Evolutionary conservation across 2,797 vertebrate species (phyloP).

Genomic region (Mycteria americana): DNA sequence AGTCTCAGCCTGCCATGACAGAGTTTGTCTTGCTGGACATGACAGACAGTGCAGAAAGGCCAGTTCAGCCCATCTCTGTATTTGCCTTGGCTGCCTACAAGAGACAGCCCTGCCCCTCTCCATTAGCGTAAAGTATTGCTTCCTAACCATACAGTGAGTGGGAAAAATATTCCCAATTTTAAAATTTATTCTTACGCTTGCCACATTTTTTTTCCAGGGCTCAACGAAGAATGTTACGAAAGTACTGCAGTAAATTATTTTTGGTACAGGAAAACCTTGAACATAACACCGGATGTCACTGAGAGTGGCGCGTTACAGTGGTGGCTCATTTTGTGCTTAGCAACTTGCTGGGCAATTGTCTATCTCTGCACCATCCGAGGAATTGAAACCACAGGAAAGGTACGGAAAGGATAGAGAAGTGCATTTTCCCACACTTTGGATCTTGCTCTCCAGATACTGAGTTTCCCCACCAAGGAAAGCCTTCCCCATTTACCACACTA

Average conservation of each 20-base stretch:
- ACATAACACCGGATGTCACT: constrained; percentile 78
- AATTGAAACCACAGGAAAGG: constrained; percentile 89
- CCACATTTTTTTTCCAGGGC: constrained; percentile 65
- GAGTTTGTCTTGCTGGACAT: not conserved
- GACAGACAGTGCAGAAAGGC: not conserved
- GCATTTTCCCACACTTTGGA: not conserved
- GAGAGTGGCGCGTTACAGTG: constrained; percentile 80
- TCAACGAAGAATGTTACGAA: constrained; percentile 79
- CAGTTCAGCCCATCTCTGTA: not conserved
- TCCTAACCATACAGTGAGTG: not conserved
- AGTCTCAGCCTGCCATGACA: not conserved
- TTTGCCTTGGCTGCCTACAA: not conserved
- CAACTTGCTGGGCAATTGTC: constrained; percentile 80
- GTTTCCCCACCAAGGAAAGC: not conserved
- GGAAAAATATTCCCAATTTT: not conserved
- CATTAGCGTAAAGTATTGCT: not conserved
- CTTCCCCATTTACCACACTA: not conserved
- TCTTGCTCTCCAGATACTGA: not conserved
- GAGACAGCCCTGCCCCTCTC: not conserved
- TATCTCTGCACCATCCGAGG: constrained; percentile 88
- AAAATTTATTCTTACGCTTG: not conserved
- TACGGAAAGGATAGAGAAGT: not conserved
- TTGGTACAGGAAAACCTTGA: constrained; percentile 91
- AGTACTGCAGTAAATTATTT: constrained; percentile 87
- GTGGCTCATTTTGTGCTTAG: constrained; percentile 83